Conservation (phyloP, 2,113 vertebrate species). For the Chloroceryle aenea region DNA sequence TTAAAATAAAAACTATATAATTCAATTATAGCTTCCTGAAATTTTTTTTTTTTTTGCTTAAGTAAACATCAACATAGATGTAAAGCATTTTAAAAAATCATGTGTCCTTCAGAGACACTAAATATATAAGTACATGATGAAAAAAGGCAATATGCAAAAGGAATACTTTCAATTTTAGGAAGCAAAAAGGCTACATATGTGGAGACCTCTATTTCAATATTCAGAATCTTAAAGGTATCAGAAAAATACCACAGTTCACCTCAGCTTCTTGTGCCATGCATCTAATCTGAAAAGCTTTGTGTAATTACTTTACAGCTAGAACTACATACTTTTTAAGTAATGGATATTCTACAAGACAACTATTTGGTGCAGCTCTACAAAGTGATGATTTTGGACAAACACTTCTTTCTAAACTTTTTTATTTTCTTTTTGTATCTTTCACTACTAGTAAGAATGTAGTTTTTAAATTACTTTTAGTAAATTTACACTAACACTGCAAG, state of each 20-base stretch:
- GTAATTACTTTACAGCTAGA: background rate
- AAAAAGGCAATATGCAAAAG: background rate
- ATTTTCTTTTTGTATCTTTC: no score
- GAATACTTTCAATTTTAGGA: background rate
- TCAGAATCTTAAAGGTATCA: background rate
- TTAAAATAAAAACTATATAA: slow-evolving; percentile 6
- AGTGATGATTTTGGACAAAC: background rate
- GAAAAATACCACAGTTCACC: background rate
- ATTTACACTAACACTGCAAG: background rate
- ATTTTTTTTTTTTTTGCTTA: background rate
- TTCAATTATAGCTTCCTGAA: background rate
- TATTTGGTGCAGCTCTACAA: background rate
- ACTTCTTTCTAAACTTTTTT: background rate
- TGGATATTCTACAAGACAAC: background rate
- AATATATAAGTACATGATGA: background rate
- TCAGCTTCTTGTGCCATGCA: background rate
- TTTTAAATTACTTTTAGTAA: background rate
- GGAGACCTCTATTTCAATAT: background rate
- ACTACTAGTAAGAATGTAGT: background rate
- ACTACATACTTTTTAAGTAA: background rate
- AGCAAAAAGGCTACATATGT: background rate
- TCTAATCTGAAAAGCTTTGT: background rate
- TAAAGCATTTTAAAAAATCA: background rate
- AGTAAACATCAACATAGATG: background rate
- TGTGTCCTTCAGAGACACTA: background rate